Conservation (phyloP, 1,140 invertebrate genomes). For the Neocloeon triangulifer region DNA sequence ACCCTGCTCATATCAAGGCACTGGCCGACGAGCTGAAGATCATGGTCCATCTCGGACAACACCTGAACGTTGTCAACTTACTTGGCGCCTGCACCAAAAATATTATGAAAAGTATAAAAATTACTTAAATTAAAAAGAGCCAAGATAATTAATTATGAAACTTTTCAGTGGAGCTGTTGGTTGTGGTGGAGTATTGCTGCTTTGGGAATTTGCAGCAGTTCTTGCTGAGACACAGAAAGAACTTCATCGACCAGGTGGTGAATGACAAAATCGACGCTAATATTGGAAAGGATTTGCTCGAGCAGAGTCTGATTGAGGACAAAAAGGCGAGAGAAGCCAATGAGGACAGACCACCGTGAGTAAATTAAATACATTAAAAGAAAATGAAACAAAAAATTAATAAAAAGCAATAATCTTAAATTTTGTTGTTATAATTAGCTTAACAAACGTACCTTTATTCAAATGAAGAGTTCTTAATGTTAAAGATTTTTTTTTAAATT, state of each 20-base stretch:
- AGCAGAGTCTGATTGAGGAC: neutral
- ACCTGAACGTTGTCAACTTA: slow-evolving; percentile 86
- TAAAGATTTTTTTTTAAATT: no score
- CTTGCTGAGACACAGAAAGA: slow-evolving; percentile 45
- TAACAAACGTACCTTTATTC: no score
- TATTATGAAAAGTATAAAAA: slow-evolving; percentile 52
- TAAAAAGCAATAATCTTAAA: no score
- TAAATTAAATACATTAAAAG: neutral
- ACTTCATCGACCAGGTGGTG: slow-evolving; percentile 67
- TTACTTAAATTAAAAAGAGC: neutral
- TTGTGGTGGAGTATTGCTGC: slow-evolving; percentile 84
- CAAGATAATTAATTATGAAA: neutral
- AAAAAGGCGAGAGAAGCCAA: neutral
- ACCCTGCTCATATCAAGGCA: slow-evolving; percentile 48
- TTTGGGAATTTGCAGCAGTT: slow-evolving; percentile 79
- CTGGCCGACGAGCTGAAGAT: slow-evolving; percentile 84
- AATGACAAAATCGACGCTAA: slow-evolving; percentile 34
- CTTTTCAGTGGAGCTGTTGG: slow-evolving; percentile 53
- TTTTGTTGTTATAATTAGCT: no score
- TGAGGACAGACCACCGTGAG: neutral
- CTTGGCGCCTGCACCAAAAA: slow-evolving; percentile 83
- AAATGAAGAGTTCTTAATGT: no score
- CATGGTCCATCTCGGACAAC: slow-evolving; percentile 80
- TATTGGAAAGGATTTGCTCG: slow-evolving; percentile 22
- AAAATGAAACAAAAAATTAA: no score